These are phyloP conservation scores for Bubo scandiacus DNA, from an alignment of 2,113 vertebrate genomes.

Conservation along the genomic window DNA sequence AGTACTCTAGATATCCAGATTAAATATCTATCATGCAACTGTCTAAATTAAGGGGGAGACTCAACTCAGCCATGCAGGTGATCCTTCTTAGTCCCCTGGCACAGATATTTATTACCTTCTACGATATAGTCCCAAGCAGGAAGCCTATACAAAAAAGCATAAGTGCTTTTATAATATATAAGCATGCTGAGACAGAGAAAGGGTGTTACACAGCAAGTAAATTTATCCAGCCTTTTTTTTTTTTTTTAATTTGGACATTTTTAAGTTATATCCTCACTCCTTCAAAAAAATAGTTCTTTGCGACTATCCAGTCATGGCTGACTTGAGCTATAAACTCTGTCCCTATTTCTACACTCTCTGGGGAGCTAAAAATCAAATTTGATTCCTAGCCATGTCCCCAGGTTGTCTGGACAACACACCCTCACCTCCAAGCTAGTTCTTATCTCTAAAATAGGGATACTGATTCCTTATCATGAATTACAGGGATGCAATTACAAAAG, in stretches of 20 bases:
- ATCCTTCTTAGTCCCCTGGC: background rate
- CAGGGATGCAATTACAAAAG: background rate
- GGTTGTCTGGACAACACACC: background rate
- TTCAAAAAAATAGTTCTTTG: background rate
- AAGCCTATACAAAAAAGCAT: background rate
- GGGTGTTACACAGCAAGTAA: background rate
- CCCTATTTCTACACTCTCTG: background rate
- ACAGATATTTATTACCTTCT: background rate
- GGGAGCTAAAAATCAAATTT: background rate
- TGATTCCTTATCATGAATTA: background rate
- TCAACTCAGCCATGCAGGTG: background rate
- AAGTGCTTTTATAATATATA: background rate
- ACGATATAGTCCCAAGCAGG: background rate
- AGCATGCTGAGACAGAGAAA: background rate
- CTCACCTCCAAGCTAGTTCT: background rate
- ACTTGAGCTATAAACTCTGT: background rate
- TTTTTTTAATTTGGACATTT: background rate
- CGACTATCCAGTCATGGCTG: background rate
- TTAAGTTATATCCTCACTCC: background rate
- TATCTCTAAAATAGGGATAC: background rate
- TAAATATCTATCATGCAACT: background rate
- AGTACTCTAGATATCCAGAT: background rate
- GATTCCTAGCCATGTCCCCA: background rate
- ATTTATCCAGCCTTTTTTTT: background rate
- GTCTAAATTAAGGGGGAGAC: background rate